Percentiles rank a stretch among this genome's conserved stretches.
phyloP scores from a whole-genome alignment of 2,113 vertebrate genomes.

The Rhea pennata region DNA sequence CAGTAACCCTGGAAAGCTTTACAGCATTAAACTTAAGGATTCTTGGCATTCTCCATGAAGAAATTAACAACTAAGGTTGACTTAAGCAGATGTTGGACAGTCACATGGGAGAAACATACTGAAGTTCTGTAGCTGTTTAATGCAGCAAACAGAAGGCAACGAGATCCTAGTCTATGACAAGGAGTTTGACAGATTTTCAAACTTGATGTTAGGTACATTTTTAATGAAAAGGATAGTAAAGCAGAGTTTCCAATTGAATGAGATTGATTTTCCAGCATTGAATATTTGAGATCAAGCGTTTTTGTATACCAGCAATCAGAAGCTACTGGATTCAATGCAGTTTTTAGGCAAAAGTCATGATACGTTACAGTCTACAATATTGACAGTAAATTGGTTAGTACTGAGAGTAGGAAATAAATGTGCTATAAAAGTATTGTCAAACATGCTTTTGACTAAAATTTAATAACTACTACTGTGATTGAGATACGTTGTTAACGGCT shows the following conservation, averaged over 20 bases:
- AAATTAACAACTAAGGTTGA: neutral
- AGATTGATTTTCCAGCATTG: neutral
- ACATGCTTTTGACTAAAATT: neutral
- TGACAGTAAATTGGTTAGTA: neutral
- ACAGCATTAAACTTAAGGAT: neutral
- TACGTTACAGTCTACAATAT: rapidly evolving
- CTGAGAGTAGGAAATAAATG: neutral
- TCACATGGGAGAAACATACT: neutral
- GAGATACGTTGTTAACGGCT: neutral
- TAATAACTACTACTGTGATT: neutral
- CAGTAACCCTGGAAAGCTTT: neutral
- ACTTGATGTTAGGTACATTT: neutral
- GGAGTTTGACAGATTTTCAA: neutral
- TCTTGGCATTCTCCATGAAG: neutral
- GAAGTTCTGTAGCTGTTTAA: neutral
- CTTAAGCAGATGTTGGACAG: neutral
- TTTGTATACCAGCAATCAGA: neutral
- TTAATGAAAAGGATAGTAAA: neutral
- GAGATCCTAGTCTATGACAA: neutral
- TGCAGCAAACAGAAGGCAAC: neutral
- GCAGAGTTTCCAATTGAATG: neutral
- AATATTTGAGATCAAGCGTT: neutral
- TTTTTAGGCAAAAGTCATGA: neutral
- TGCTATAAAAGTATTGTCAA: neutral
- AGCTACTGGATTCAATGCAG: neutral